These are phyloP conservation scores for Papilio elwesi DNA, from an alignment of 2,888 invertebrate genomes.

Conservation along the genomic window DNA sequence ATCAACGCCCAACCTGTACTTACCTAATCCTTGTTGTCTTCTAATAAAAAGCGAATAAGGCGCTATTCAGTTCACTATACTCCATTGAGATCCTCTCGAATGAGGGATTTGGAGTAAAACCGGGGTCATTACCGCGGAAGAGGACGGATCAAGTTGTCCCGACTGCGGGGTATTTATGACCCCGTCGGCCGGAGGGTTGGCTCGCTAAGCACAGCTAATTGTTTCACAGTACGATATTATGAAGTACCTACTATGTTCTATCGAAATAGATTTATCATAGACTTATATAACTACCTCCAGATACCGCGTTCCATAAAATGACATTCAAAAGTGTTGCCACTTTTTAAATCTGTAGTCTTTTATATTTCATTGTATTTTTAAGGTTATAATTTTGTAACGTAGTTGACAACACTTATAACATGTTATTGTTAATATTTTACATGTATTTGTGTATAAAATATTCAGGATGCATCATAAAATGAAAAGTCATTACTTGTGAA, in stretches of 20 bases:
- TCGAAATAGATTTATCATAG: background rate
- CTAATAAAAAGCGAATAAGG: slow-evolving; percentile 32
- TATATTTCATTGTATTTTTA: too few species aligned
- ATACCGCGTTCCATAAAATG: background rate
- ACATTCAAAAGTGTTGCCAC: background rate
- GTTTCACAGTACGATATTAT: slow-evolving; percentile 17
- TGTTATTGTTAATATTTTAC: too few species aligned
- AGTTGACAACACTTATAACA: too few species aligned
- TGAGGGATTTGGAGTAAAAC: slow-evolving; percentile 53
- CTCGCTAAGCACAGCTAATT: slow-evolving; percentile 34
- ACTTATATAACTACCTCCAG: too few species aligned
- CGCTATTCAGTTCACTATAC: slow-evolving; percentile 22
- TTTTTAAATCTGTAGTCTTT: too few species aligned
- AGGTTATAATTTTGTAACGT: too few species aligned
- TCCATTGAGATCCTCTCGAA: slow-evolving; percentile 48
- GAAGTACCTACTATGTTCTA: background rate
- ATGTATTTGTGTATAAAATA: too few species aligned
- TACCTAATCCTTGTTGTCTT: slow-evolving; percentile 14
- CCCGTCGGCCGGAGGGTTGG: slow-evolving; percentile 43
- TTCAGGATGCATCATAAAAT: too few species aligned
- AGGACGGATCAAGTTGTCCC: slow-evolving; percentile 57
- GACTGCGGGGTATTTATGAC: slow-evolving; percentile 56
- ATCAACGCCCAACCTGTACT: background rate
- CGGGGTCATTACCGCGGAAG: slow-evolving; percentile 54
- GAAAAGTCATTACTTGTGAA: too few species aligned